phyloP scores from a whole-genome alignment of 2,797 vertebrate genomes.

The Sorex maritimensis region DNA sequence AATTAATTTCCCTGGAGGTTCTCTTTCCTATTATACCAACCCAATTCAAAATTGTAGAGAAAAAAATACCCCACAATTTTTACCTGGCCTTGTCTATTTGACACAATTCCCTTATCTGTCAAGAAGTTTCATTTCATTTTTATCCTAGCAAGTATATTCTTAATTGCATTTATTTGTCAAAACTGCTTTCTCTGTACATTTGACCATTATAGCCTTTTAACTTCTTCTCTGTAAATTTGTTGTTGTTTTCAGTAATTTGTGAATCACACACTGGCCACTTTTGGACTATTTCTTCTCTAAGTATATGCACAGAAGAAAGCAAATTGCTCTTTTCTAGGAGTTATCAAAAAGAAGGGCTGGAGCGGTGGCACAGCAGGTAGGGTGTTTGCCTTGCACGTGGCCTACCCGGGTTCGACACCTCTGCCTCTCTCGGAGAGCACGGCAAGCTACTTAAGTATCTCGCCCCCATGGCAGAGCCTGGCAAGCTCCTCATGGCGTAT shows the following conservation, averaged over 20 bases:
- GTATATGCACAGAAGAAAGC: neutral
- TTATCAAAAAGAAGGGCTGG: no score
- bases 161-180: neutral
- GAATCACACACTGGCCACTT: constrained; percentile 28
- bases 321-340: neutral
- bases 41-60: neutral
- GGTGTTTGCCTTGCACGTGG: no score
- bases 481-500: no score
- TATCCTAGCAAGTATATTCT: neutral
- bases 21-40: neutral
- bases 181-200: constrained; percentile 1
- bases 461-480: no score
- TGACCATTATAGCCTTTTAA: neutral
- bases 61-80: neutral
- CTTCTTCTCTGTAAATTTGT: constrained; percentile 46
- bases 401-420: no score
- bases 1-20: neutral
- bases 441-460: no score
- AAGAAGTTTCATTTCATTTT: constrained; percentile 25
- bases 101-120: neutral
- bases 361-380: no score
- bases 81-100: neutral
- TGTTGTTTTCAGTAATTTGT: constrained; percentile 44
- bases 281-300: neutral
- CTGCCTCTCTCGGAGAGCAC: no score